These are phyloP conservation scores for Tadarida brasiliensis DNA, from an alignment of 2,797 vertebrate genomes.

Conservation along the genomic window DNA sequence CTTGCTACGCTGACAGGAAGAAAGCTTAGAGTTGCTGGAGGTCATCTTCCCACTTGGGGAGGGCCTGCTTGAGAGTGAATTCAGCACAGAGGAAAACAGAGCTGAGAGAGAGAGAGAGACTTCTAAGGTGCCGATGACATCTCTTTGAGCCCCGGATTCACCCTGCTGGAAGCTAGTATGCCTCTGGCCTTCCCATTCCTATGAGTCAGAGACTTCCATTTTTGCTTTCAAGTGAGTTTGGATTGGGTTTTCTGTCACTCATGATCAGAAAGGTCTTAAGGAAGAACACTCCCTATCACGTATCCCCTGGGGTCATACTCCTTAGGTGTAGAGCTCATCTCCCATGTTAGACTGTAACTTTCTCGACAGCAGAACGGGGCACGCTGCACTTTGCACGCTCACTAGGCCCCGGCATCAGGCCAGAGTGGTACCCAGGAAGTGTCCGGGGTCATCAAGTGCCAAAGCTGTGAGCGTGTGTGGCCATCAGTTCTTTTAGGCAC, in stretches of 20 bases:
- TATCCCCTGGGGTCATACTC: neutral
- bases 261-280: conserved; percentile 1
- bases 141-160: neutral
- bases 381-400: neutral
- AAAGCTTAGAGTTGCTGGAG: neutral
- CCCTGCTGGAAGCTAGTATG: neutral
- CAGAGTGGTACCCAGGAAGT: neutral
- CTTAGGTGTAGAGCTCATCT: neutral
- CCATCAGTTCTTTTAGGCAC: neutral
- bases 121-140: neutral
- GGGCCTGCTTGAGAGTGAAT: neutral
- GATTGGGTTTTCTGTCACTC: conserved; percentile 29
- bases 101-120: neutral
- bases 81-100: neutral
- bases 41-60: neutral
- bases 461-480: neutral
- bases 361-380: neutral
- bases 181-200: neutral
- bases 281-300: neutral
- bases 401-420: too few species aligned
- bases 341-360: neutral
- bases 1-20: neutral
- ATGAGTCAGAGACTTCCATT: neutral
- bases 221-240: conserved; percentile 38
- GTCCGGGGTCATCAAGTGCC: neutral